Base-by-base conservation (phyloP, 2,113 vertebrate species). In the Dicaeum eximium region DNA sequence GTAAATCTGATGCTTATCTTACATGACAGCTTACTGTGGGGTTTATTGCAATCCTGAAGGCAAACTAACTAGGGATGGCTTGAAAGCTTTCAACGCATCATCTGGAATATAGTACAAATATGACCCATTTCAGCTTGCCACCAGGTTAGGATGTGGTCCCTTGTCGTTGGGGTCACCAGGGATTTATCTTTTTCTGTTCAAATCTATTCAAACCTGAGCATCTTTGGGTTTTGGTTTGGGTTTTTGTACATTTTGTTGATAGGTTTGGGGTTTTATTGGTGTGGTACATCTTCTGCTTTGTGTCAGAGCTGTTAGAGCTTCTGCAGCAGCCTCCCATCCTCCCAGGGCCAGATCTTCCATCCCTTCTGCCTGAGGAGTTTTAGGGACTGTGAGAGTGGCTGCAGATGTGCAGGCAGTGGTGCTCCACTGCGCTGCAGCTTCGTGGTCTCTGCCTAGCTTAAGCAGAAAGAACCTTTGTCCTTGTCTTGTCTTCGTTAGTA, bases 1-100 rank as follows among this genome's bases (percentile, higher is more conserved):
- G 94, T 96, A 97, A 96, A 97, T 97, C 97, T 93, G 96, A 97
- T 96, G 96, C 81, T 97, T 96, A 97, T 97, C 96, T 96, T 96
- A 96, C 92, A 95, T 96, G 96, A 97, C 97, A 97, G 95, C 65
- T 96, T 95, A 95, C 96, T 93, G 92, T 88, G 65, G 75, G 84
- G 88, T 94, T 97, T 97, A 91, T 95, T 96, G 95, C 93, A 88
- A 90, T 96, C 81, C 86, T 86, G 90, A 95, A 95, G 91, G 96
- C 75, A 91, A 85, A 92, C 91, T 95, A 91, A 94, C 79, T 13
- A 10, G 56, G 81, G 50, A 75, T 77, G 54, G 81, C 77, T 92
- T 82, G 84, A 92, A 96, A 97, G 86, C 90, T 88, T 90, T 88
- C 13, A 4, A 48, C 16, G 1, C 57, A 45, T 92, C 86, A 44